Percentiles rank a stretch among this genome's conserved stretches.
phyloP scores from a whole-genome alignment of 2,888 invertebrate species.

The Sicus ferrugineus region DNA sequence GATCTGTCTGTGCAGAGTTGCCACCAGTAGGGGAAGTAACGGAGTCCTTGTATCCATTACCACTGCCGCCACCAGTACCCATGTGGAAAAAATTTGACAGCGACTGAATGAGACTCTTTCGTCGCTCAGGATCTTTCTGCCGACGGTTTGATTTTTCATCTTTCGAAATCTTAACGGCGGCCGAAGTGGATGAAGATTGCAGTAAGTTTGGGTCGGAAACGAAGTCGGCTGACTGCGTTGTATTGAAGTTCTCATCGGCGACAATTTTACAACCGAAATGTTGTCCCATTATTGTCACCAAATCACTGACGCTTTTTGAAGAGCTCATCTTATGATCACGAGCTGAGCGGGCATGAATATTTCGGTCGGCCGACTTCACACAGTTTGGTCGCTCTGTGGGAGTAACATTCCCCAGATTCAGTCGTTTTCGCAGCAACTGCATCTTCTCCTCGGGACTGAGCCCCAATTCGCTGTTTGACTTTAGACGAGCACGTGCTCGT shows the following conservation, averaged over 20 bases:
- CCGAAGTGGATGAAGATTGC: slow-evolving; percentile 48
- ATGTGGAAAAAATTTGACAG: slow-evolving; percentile 84
- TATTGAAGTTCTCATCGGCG: slow-evolving; percentile 45
- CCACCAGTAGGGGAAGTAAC: slow-evolving; percentile 46
- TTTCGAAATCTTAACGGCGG: slow-evolving; percentile 35
- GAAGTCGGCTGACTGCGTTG: slow-evolving; percentile 55
- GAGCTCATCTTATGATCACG: slow-evolving; percentile 62
- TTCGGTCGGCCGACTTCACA: slow-evolving; percentile 5
- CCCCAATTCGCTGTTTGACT: slow-evolving; percentile 78
- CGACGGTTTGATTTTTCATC: slow-evolving; percentile 48
- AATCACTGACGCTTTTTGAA: slow-evolving; percentile 64
- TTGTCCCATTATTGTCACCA: slow-evolving; percentile 40
- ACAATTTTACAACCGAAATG: slow-evolving; percentile 5
- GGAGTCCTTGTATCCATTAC: slow-evolving; percentile 65
- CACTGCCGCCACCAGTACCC: slow-evolving; percentile 58
- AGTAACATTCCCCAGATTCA: slow-evolving; percentile 51
- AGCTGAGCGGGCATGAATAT: slow-evolving; percentile 40
- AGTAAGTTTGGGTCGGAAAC: slow-evolving; percentile 70
- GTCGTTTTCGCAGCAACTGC: slow-evolving; percentile 65
- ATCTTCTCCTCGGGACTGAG: slow-evolving; percentile 75
- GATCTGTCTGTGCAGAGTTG: slow-evolving; percentile 72
- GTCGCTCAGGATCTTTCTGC: slow-evolving; percentile 73
- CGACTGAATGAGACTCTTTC: slow-evolving; percentile 84
- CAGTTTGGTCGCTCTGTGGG: not conserved
- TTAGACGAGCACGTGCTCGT: slow-evolving; percentile 72